Base-by-base conservation (phyloP, 2,888 invertebrate species). In the Cinara cedri region DNA sequence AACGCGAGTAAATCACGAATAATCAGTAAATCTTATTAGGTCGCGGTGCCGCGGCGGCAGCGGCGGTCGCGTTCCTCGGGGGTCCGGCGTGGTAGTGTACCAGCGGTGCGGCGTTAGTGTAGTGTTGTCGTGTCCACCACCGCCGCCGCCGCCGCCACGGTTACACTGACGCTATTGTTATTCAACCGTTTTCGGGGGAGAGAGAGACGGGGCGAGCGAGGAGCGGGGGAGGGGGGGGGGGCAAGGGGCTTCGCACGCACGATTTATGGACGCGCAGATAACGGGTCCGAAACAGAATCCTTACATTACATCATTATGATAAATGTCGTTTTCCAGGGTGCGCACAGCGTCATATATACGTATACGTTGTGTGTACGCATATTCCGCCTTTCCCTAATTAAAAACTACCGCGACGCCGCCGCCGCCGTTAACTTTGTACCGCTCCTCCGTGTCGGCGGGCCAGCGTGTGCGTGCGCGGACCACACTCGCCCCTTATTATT, bases 1-100 rank as follows among this genome's bases (percentile, higher is more conserved):
- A 70, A 78, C 57, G 78, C 11, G 78, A 78, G 78, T 78, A 78
- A 78, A 78, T 78, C 78, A 78, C 42, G 70, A 78, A 78, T 70
- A 78, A 78, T 78, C 78, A 70, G 78, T 78, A 78, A 78, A 78
- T 78, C 78, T 78, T 78, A 78, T 78, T 78, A 78, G 78, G 76
- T 76, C 68, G 72, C 26, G 3, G 14, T 21, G 6, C 34, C n/a
- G 24, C 11, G 13, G 24, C 51, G 75, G 54, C 13, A 44, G 57
- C 49, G 72, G 46, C 26, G 54, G 54, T 34, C n/a, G 66, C 16
- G 74, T 78, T 78, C 78, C 60, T 70, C 68, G 3, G 78, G 78
- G 78, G 78, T 78, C 70, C 70, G 78, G 10, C 34, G 34, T 49
- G 10, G n/a, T n/a, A n/a, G n/a, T n/a, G n/a, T n/a, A n/a, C n/a